phyloP scores from a whole-genome alignment of 2,888 invertebrate species.

The Mesochorus sp. region DNA sequence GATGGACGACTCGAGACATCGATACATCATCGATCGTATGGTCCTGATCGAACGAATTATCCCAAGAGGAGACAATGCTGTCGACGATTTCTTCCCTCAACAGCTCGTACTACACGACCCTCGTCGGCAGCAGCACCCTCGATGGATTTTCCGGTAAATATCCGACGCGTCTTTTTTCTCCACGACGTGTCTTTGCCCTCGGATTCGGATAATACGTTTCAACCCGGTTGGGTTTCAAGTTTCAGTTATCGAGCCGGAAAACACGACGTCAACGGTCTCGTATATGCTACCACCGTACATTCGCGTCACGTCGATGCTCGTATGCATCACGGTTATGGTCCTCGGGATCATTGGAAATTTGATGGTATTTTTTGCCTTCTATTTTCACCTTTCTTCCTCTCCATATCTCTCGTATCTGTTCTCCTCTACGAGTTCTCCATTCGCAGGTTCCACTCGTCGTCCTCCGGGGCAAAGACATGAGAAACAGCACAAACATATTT shows the following conservation, averaged over 20 bases:
- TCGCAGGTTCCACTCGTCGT: slow-evolving; percentile 91
- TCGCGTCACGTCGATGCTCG: slow-evolving; percentile 92
- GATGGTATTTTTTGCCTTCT: slow-evolving; percentile 84
- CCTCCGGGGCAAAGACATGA: slow-evolving; percentile 95
- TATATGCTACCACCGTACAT: slow-evolving; percentile 91
- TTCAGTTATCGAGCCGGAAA: slow-evolving; percentile 73
- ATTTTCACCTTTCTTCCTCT: not conserved
- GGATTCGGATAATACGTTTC: not conserved
- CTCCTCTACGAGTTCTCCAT: slow-evolving; percentile 9
- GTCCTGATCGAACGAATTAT: too few relatives aligned
- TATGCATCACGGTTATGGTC: slow-evolving; percentile 94
- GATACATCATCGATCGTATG: too few relatives aligned
- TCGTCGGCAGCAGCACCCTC: slow-evolving; percentile 72
- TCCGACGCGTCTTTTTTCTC: not conserved
- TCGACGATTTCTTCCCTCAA: slow-evolving; percentile 77
- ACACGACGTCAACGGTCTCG: slow-evolving; percentile 76
- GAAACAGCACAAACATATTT: slow-evolving; percentile 97
- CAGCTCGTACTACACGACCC: slow-evolving; percentile 75
- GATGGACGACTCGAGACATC: too few relatives aligned
- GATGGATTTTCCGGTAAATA: slow-evolving; percentile 75
- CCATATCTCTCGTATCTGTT: slow-evolving; percentile 31
- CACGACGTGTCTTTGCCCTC: not conserved
- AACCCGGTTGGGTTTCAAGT: too few relatives aligned
- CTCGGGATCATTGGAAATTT: slow-evolving; percentile 96
- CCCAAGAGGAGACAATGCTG: slow-evolving; percentile 65